These are phyloP conservation scores for Phaethornis superciliosus DNA, from an alignment of 2,113 vertebrate species.

Conservation along the genomic window DNA sequence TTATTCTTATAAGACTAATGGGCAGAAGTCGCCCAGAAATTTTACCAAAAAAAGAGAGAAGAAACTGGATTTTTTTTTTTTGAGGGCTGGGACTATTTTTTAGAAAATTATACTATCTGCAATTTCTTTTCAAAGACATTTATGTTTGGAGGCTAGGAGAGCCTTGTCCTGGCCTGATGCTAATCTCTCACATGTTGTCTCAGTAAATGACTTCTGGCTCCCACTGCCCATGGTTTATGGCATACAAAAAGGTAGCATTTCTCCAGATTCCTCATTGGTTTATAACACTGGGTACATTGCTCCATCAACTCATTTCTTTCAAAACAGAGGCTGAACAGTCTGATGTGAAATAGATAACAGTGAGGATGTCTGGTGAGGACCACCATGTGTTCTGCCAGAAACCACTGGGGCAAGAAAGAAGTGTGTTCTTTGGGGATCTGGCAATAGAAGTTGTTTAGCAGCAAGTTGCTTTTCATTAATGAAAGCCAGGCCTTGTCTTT, in stretches of 20 bases:
- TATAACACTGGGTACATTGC: not conserved
- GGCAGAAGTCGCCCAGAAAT: not conserved
- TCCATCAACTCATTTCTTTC: not conserved
- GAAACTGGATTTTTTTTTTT: not conserved
- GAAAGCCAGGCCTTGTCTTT: not conserved
- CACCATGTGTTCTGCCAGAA: not conserved
- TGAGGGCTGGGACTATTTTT: no score
- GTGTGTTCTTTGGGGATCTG: not conserved
- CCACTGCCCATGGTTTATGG: not conserved
- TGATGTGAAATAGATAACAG: not conserved
- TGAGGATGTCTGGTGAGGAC: not conserved
- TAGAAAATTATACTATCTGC: not conserved
- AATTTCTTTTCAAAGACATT: not conserved
- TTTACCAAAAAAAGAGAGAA: not conserved
- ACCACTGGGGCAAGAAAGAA: not conserved
- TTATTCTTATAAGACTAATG: not conserved
- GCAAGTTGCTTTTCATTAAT: not conserved
- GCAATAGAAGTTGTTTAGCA: not conserved
- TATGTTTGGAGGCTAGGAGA: not conserved
- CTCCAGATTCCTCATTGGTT: not conserved
- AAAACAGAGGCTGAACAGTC: not conserved
- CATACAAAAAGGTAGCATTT: not conserved
- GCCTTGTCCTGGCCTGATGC: not conserved
- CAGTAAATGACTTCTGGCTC: not conserved
- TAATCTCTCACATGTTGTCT: not conserved